Base-by-base conservation (phyloP, 2,888 invertebrate species). In the Cosmia trapezina region DNA sequence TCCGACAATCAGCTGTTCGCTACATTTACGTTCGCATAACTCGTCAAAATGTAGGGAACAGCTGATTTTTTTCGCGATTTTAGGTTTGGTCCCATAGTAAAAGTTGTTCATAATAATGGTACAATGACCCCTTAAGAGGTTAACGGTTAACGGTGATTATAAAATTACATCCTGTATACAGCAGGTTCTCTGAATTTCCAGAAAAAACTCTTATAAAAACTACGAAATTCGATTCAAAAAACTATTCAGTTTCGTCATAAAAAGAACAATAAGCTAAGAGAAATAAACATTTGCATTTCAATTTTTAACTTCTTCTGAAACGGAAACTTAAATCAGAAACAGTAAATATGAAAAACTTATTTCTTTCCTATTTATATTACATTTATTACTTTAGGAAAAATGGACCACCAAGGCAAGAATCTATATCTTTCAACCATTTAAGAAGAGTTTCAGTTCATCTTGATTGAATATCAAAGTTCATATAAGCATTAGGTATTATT, bases 281-380 rank as follows among this genome's bases (percentile, higher is more conserved):
- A 75, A 61, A 79, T 61, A 73, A 73, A 54, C 45, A 70, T 19
- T 37, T 59, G 59, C 74, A 77, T 45, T 53, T 59, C 62, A 53
- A 80, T 66, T n/a, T 43, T 45, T 56, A 63, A 63, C 47, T 47
- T 71, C 51, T 63, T 41, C 41, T 41, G 51, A 45, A 53, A 53
- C 41, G 73, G 17, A 73, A 79, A 73, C 62, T 79, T 72, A 43
- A 79, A 79, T 62, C 41, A 43, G 49, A 61, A 64, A 73, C 37
- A 56, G 22, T 33, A 73, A 43, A 67, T 45, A 41, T 8, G 11
- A 43, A 67, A 56, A 56, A 54, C 37, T 65, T 28, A 64, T 49
- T 60, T 54, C n/a, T 51, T 28, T 28, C 28, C 7, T 37, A 22
- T 57, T 67, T 69, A 17, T 76, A 37, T 43, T 66, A 7, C 12